Percentiles rank a stretch among this genome's conserved stretches.
phyloP scores from a whole-genome alignment of 2,888 invertebrate species.

The Ischnus inquisitorius region DNA sequence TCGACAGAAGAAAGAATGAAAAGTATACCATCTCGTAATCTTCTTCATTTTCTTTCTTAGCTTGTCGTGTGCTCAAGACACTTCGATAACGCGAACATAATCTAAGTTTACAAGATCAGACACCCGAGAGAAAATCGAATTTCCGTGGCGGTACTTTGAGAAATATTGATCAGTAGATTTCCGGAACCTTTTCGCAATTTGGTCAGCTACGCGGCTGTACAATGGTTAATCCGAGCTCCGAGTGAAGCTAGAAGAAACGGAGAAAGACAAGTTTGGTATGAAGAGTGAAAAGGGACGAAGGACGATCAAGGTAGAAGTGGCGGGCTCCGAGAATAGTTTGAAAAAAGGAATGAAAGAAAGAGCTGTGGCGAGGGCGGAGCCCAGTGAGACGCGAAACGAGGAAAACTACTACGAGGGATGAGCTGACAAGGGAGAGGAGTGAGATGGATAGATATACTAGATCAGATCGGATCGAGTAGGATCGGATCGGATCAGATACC shows the following conservation, averaged over 20 bases:
- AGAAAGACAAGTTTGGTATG: slow-evolving; percentile 30
- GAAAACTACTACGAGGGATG: slow-evolving; percentile 55
- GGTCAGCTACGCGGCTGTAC: background rate
- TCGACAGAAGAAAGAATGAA: slow-evolving; percentile 34
- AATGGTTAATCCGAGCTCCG: background rate
- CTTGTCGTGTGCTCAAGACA: slow-evolving; percentile 12
- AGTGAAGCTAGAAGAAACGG: slow-evolving; percentile 16
- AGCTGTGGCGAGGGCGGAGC: slow-evolving; percentile 29
- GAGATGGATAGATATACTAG: slow-evolving; percentile 72
- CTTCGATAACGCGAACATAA: background rate
- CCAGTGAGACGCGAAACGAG: slow-evolving; percentile 59
- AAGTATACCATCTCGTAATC: slow-evolving; percentile 17
- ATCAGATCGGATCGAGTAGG: slow-evolving; percentile 76
- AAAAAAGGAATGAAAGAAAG: slow-evolving; percentile 54
- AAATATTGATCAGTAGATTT: background rate
- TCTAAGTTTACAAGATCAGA: background rate
- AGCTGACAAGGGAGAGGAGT: slow-evolving; percentile 60
- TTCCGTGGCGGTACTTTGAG: background rate
- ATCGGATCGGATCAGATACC: slow-evolving; percentile 75
- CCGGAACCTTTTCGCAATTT: background rate
- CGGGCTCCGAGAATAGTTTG: slow-evolving; percentile 43
- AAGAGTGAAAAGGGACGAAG: slow-evolving; percentile 37
- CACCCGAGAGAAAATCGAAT: background rate
- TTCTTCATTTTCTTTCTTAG: slow-evolving; percentile 27
- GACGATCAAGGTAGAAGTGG: slow-evolving; percentile 19